Conservation (phyloP, 1,140 invertebrate species). For the Paraescarpia echinospica region DNA sequence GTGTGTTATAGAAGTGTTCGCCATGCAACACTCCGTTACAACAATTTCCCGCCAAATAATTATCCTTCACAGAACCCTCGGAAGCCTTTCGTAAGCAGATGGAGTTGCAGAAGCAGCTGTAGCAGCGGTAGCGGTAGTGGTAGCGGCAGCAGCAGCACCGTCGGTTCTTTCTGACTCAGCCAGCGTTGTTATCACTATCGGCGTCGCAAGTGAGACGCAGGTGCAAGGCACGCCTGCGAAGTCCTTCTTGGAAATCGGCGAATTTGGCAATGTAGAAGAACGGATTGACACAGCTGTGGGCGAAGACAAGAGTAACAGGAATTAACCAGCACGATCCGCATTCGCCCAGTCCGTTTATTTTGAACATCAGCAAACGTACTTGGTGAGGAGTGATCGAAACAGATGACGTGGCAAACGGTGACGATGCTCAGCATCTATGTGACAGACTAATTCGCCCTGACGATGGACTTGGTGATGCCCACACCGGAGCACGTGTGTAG, state of each 20-base stretch:
- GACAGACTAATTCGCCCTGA: neutral
- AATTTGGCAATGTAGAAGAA: conserved; percentile 25
- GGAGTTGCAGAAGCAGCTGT: too few species aligned
- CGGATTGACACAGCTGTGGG: conserved; percentile 31
- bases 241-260: conserved; percentile 23
- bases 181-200: neutral
- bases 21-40: too few species aligned
- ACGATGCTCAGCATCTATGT: neutral
- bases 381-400: neutral
- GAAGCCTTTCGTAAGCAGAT: too few species aligned
- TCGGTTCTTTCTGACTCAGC: too few species aligned
- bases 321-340: neutral
- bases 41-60: too few species aligned
- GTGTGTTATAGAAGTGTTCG: too few species aligned
- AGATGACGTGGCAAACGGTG: neutral
- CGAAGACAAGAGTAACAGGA: conserved; percentile 13
- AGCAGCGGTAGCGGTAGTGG: too few species aligned
- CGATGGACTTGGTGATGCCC: neutral
- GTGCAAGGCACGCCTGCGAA: neutral
- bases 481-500: neutral
- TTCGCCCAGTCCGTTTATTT: neutral
- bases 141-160: too few species aligned
- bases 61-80: too few species aligned
- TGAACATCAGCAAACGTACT: neutral
- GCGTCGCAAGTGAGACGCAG: neutral